A percentile compares a stretch with the other conserved stretches of the same genome.
phyloP scores from a whole-genome alignment of 2,113 vertebrate genomes.

The Thamnophis sirtalis region DNA sequence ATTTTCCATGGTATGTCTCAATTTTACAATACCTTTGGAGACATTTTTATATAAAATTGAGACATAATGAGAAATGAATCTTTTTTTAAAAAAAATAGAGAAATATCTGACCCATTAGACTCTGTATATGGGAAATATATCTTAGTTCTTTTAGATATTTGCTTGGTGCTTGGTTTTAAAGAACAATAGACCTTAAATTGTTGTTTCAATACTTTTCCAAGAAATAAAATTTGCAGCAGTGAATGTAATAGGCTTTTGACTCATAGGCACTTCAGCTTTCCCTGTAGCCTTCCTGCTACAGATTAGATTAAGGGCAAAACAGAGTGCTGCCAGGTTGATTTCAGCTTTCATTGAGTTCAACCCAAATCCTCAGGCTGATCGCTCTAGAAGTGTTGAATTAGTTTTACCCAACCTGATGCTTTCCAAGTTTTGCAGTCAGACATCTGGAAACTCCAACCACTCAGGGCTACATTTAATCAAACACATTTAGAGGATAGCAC shows the following conservation, averaged over 20 bases:
- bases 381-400: not conserved
- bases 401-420: not conserved
- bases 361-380: not conserved
- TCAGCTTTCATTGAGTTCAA: not conserved
- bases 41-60: slow-evolving; percentile 35
- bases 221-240: slow-evolving; percentile 11
- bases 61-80: slow-evolving; percentile 22
- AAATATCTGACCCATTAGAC: not conserved
- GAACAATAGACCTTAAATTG: slow-evolving; percentile 42
- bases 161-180: not conserved
- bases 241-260: not conserved
- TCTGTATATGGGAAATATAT: slow-evolving; percentile 41
- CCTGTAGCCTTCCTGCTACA: not conserved
- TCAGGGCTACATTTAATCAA: not conserved
- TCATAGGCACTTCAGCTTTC: not conserved
- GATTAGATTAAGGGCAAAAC: not conserved
- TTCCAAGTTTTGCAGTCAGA: not conserved
- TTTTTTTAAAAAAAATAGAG: not conserved
- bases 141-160: slow-evolving; percentile 24
- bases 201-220: slow-evolving; percentile 16
- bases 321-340: not conserved
- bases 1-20: slow-evolving; percentile 37
- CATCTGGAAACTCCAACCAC: not conserved
- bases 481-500: not conserved
- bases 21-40: slow-evolving; percentile 37